Base-by-base conservation (phyloP, 2,797 vertebrate species). In the Naso thynnoides region DNA sequence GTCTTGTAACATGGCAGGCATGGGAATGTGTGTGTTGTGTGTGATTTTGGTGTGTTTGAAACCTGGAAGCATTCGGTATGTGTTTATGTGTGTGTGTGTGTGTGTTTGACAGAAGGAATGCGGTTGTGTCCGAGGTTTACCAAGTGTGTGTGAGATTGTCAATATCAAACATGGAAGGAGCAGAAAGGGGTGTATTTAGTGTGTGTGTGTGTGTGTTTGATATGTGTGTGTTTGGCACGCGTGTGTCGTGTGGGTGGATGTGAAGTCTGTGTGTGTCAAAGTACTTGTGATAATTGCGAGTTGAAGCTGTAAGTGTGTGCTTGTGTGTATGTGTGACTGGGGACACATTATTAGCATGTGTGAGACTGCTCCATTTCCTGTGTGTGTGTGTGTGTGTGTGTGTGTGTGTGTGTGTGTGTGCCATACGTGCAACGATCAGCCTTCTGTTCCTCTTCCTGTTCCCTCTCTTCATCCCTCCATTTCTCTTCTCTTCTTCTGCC, bases 361-460 rank as follows among this genome's bases (percentile, higher is more conserved):
- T 66, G 64, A 84, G 77, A 82, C 76, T 62, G 78, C 77, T 85
- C 68, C 38, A 71, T 72, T 77, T 75, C 67, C 50, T 33, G 24
- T 70, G 64, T 67, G 49, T 38, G 26, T 38, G 24, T 50, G 18
- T 45, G 67, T 48, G 53, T 53, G 53, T 70, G 60, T 45, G 26
- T 60, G 42, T 44, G 42, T 21, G 29, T 71, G 61, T 44, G 29
- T 61, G 38, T 18, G 31, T 18, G 39, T 27, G 0, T 36, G 38
- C 39, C 39, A 44, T 49, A 44, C 39, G 42, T 78, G 83, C n/a
- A 19, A 42, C 66, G 62, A 76, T 79, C 26, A 79, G 67, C 82
- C 80, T 76, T 79, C 81, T 88, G 82, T 74, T 84, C 64, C 73
- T 47, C 70, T 38, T 59, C 60, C 19, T 63, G 54, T 49, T 63